phyloP scores from a whole-genome alignment of 2,888 invertebrate species.

The Arrhopalites spinosus region DNA sequence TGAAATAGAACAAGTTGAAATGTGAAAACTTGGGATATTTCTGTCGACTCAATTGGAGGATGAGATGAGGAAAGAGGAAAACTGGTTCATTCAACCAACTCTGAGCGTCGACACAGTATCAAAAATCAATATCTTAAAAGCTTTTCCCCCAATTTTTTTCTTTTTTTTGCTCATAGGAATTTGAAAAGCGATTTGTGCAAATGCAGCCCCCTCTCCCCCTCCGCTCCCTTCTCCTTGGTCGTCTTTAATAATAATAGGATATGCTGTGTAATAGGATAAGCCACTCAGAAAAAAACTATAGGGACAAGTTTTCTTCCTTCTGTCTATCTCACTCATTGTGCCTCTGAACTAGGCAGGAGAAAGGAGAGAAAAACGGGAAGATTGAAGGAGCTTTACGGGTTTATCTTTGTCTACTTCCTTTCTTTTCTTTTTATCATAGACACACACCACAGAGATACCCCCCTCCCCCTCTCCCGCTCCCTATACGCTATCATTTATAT shows the following conservation, averaged over 20 bases:
- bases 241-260: background rate
- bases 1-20: slow-evolving; percentile 1
- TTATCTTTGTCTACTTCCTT: background rate
- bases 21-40: slow-evolving; percentile 1
- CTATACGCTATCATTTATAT: too few species aligned
- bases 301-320: slow-evolving; percentile 4
- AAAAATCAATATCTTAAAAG: slow-evolving; percentile 42
- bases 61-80: slow-evolving; percentile 3
- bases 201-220: background rate
- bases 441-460: background rate
- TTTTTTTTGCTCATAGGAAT: background rate
- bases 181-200: background rate
- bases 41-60: background rate
- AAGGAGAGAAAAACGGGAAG: too few species aligned
- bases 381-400: background rate
- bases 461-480: background rate
- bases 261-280: slow-evolving; percentile 13
- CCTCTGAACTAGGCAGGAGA: background rate
- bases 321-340: background rate
- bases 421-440: slow-evolving; percentile 3
- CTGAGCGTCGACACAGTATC: background rate
- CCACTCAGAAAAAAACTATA: background rate
- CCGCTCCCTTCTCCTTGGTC: background rate
- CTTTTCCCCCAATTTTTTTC: slow-evolving; percentile 22
- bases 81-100: slow-evolving; percentile 16